A percentile compares a stretch with the other conserved stretches of the same genome.
phyloP scores from a whole-genome alignment of 2,113 vertebrate species.

The Bos taurus region DNA sequence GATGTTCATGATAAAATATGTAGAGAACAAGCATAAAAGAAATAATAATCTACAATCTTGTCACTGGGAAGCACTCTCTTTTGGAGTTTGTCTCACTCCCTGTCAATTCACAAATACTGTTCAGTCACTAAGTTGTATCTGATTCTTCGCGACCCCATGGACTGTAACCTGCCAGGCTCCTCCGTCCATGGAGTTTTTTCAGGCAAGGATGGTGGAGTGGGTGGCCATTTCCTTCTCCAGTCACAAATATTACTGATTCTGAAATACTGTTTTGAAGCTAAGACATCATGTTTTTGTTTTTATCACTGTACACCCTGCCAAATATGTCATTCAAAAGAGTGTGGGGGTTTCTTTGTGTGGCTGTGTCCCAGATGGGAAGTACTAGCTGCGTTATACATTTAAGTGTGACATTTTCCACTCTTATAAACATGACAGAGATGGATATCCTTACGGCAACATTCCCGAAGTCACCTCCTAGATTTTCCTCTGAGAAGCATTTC shows the following conservation, averaged over 20 bases:
- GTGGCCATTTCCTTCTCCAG: neutral
- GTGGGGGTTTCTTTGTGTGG: neutral
- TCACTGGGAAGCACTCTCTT: neutral
- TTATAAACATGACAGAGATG: neutral
- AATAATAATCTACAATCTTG: neutral
- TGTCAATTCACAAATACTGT: neutral
- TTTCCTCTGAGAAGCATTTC: neutral
- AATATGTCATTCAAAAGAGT: neutral
- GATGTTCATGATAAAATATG: neutral
- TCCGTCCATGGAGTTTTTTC: neutral
- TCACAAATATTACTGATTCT: neutral
- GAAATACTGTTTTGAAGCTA: neutral
- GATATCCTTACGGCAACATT: neutral
- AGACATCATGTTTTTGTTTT: neutral
- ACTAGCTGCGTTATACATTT: neutral
- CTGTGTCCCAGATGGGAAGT: neutral
- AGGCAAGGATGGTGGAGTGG: neutral
- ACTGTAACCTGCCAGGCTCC: neutral
- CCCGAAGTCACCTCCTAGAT: neutral
- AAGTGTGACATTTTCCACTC: neutral
- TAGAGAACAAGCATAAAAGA: neutral
- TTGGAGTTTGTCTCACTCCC: neutral
- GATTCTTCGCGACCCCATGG: rapidly evolving
- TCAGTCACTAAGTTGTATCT: neutral
- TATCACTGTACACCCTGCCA: no score